These are phyloP conservation scores for Cataglyphis albicans DNA, from an alignment of 2,888 invertebrate genomes.

Conservation along the genomic window DNA sequence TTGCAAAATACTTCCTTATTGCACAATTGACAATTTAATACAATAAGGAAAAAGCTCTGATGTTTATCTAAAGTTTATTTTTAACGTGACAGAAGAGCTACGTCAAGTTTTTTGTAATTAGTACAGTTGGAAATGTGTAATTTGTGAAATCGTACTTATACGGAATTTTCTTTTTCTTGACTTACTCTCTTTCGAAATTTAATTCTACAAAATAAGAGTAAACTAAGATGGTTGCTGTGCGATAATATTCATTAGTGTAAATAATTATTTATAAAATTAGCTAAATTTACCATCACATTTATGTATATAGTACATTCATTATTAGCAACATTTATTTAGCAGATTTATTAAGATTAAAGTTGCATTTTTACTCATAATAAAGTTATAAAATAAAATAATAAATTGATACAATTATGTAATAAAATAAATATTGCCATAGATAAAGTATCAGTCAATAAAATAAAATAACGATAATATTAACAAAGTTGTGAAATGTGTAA, in stretches of 20 bases:
- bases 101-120: slow-evolving; percentile 40
- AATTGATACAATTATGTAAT: background rate
- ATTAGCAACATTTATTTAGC: background rate
- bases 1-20: background rate
- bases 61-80: slow-evolving; percentile 20
- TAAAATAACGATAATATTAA: background rate
- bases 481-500: background rate
- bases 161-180: slow-evolving; percentile 17
- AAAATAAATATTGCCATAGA: background rate
- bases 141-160: slow-evolving; percentile 14
- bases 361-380: background rate
- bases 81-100: background rate
- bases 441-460: background rate
- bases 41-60: slow-evolving; percentile 7
- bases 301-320: background rate
- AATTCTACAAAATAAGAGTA: background rate
- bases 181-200: slow-evolving; percentile 3
- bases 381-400: background rate
- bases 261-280: background rate
- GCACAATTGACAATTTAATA: slow-evolving; percentile 17
- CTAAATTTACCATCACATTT: background rate
- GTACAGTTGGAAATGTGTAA: slow-evolving; percentile 4
- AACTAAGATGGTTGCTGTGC: background rate
- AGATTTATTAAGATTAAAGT: background rate
- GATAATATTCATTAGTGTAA: background rate